A percentile compares a stretch with the other conserved stretches of the same genome.
Conservation (phyloP, 2,797 vertebrate genomes). For the Meriones psammophilus region DNA sequence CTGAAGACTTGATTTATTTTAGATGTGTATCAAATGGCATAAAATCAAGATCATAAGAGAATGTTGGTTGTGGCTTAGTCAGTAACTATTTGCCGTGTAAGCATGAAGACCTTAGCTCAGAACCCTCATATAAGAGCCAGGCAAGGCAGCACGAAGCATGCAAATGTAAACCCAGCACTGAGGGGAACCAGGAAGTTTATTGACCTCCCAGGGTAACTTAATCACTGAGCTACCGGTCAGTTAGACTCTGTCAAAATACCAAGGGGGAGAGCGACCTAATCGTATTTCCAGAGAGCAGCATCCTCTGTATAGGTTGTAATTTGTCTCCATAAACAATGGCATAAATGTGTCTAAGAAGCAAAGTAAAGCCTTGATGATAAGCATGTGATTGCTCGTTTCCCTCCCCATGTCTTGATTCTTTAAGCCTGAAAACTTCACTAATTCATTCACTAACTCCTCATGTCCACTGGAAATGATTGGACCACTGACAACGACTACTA, state of each 20-base stretch:
- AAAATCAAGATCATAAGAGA: neutral
- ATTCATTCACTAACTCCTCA: neutral
- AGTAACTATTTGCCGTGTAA: neutral
- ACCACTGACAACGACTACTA: neutral
- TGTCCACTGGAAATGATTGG: neutral
- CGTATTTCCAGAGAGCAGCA: neutral
- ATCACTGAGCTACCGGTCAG: too few species aligned
- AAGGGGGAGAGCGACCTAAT: neutral
- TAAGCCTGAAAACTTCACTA: neutral
- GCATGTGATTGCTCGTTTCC: neutral
- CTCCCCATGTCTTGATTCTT: neutral
- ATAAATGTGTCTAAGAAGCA: neutral
- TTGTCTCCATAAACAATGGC: neutral
- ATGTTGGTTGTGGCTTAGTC: neutral
- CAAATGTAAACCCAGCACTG: too few species aligned
- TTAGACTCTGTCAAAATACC: too few species aligned
- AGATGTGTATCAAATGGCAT: slow-evolving; percentile 7
- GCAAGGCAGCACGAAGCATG: too few species aligned
- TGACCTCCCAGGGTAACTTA: too few species aligned
- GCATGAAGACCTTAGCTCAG: too few species aligned
- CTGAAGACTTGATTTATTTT: neutral
- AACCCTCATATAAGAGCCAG: too few species aligned
- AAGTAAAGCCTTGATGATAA: neutral
- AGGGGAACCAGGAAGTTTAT: too few species aligned
- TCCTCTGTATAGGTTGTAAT: neutral